Evolutionary conservation across 2,888 invertebrate species (phyloP), one percentile per base, ranked within the genome.

Genomic region (Crossocerus cetratus): DNA sequence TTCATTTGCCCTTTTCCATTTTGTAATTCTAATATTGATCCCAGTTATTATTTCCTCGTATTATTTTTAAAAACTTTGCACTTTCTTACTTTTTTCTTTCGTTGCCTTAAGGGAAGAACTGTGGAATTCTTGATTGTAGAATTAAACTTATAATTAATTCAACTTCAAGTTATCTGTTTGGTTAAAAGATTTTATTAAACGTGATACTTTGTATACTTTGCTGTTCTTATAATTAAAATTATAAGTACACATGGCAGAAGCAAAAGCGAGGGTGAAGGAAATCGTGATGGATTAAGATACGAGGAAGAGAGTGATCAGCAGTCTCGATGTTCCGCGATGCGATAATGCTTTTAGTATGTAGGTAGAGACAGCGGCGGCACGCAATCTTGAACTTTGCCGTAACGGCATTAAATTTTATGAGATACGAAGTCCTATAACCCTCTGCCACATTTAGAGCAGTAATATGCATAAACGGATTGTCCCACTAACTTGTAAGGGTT

Each of bases 401-500:
- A 85, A 84, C 84, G 82, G 84, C 78, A 86, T 88, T 89, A 88
- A 87, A 87, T 89, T 88, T 89, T 83, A 87, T 83, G 85, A 86
- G 85, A 84, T 80, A 82, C 85, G 87, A 89, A 89, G 89, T 89
- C 88, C 78, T 88, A 89, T 85, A 86, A 85, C 81, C 86, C 80
- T 78, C 77, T 83, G 81, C 80, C 85, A 84, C 81, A 83, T 82
- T 85, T 86, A 69, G 81, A 84, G 71, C 83, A 77, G 84, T 89
- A 89, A 89, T 90, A 89, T 88, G 87, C 88, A 89, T 90, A 90
- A 90, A 89, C 78, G 89, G 90, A 90, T 90, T 90, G 89, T 89
- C 89, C 89, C 87, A 89, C 87, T 87, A 90, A 90, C 89, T 89
- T 89, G 88, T 88, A 88, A 87, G 89, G 88, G 86, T 89, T 89